phyloP scores from a whole-genome alignment of 1,140 invertebrate species.

The Laupala kohalensis region DNA sequence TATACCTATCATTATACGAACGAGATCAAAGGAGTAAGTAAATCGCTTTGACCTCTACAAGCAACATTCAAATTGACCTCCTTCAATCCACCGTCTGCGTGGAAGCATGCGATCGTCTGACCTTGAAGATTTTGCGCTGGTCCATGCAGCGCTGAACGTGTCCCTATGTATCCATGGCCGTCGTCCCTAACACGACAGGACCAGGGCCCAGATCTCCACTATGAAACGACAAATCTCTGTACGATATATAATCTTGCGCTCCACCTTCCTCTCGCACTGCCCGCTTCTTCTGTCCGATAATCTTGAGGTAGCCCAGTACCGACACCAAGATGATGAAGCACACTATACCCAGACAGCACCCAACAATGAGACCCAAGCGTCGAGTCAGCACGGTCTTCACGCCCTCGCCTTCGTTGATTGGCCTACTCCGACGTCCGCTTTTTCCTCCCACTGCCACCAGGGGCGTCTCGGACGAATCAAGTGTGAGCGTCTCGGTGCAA shows the following conservation, averaged over 20 bases:
- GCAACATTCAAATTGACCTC: no score
- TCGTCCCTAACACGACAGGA: neutral
- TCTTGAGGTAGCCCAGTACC: neutral
- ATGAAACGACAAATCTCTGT: neutral
- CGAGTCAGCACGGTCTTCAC: neutral
- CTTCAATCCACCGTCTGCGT: no score
- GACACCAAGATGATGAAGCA: neutral
- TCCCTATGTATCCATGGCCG: no score
- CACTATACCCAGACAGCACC: neutral
- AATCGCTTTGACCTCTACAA: no score
- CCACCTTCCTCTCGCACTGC: neutral
- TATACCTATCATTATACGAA: no score
- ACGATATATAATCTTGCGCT: neutral
- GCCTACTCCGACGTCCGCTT: no score
- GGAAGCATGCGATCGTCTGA: no score
- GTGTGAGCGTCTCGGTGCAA: conserved; percentile 49
- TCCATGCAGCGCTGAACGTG: no score
- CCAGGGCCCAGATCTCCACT: neutral
- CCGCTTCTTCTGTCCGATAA: neutral
- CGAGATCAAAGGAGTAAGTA: no score
- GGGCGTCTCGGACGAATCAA: conserved; percentile 37
- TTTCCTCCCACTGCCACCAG: conserved; percentile 31
- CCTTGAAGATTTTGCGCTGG: no score
- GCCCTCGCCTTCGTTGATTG: neutral
- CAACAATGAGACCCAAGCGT: neutral